Percentiles rank a stretch among this genome's conserved stretches.
Conservation (phyloP, 2,888 invertebrate genomes). For the Euzophera pinguis region DNA sequence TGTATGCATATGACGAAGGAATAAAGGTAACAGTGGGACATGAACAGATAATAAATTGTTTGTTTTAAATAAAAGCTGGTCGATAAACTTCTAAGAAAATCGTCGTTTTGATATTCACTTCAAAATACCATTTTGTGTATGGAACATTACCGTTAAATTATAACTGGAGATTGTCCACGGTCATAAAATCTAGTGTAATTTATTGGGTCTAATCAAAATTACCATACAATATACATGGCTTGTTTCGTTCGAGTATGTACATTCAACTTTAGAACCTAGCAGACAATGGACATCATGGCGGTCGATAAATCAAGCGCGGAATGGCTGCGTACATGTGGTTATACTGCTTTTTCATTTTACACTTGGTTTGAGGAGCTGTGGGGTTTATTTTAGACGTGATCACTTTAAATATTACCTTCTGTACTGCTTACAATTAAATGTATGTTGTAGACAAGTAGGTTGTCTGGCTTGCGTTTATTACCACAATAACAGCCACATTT, state of each 20-base stretch:
- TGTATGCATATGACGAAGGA: no score
- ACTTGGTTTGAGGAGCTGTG: not conserved
- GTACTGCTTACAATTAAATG: no score
- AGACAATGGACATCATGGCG: conserved; percentile 53
- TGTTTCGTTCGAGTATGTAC: conserved; percentile 32
- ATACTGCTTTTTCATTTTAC: conserved; percentile 8
- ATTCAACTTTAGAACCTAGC: conserved; percentile 37
- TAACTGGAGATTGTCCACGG: conserved; percentile 25
- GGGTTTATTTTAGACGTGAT: not conserved
- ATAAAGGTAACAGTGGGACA: no score
- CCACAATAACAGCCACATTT: no score
- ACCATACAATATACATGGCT: conserved; percentile 45
- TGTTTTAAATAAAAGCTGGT: no score
- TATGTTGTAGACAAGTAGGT: no score
- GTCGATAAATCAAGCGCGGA: conserved; percentile 52
- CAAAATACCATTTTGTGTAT: conserved; percentile 5
- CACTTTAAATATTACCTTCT: not conserved
- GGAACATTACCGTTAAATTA: conserved; percentile 13
- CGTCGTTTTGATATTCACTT: not conserved
- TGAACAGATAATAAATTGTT: no score
- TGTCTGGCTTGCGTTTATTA: no score
- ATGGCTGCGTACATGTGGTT: conserved; percentile 33
- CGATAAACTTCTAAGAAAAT: not conserved
- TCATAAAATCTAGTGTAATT: conserved; percentile 42
- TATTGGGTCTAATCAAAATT: conserved; percentile 44